Evolutionary conservation across 2,888 invertebrate genomes (phyloP), one percentile per base, ranked within the genome.

Genomic region (Encarsia formosa): DNA sequence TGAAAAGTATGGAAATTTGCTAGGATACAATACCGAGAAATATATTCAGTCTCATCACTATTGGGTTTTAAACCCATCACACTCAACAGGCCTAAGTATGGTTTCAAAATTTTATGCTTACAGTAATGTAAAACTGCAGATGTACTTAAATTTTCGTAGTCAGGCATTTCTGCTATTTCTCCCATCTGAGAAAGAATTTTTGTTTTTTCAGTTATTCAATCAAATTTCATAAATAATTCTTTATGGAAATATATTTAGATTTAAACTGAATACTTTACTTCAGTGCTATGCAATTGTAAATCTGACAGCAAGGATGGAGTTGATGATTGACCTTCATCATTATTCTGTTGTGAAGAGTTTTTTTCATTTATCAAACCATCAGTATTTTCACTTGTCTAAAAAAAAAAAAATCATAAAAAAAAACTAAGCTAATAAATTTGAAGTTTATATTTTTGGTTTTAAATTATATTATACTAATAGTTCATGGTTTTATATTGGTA

Each of bases 51-150:
- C 19, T 78, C 77, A 57, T 86, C 86, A 35, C 81, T 79, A 32
- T 79, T 75, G 11, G 89, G 87, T 60, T 88, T 80, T 56, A 90
- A 75, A 15, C 90, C 90, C 77, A 88, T 86, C 38, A 88, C 75
- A 23, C 85, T 84, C 60, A 91, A 73, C 5, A 91, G 76, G 61
- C 85, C 79, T 59, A 89, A 75, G 70, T 91, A 91, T 0, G 90
- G 90, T 31, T 81, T 78, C 49, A 91, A 76, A 69, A 91, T 87
- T 82, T 87, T 88, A 49, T 81, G 82, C 76, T 91, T 88, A 77
- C 91, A 91, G 66, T 88, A 88, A 69, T 83, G 82, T 68, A 91
- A 78, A 59, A 89, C 83, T 9, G 87, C 87, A 11, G 89, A 88
- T 24, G 88, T 87, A 63, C 87, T 88, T 71, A 84, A 78, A 60